These are phyloP conservation scores for Lemur catta DNA, from an alignment of 2,797 vertebrate genomes.

Conservation along the genomic window DNA sequence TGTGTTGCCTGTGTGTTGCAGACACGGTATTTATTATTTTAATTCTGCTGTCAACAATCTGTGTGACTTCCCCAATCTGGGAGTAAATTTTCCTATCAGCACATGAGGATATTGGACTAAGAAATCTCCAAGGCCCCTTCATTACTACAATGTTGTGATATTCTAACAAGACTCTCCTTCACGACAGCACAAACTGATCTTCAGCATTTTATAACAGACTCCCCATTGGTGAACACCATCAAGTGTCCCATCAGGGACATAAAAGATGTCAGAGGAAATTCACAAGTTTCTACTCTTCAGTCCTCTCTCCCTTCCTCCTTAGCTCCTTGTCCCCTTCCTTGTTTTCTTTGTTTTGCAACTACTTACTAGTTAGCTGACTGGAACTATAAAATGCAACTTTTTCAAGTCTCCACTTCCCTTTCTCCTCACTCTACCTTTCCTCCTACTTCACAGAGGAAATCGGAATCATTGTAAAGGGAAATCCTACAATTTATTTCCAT, in stretches of 20 bases:
- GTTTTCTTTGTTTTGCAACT: neutral
- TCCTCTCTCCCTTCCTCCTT: too few relatives aligned
- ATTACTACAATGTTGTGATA: neutral
- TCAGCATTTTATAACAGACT: neutral
- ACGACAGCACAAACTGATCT: neutral
- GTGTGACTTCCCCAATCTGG: neutral
- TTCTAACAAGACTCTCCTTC: neutral
- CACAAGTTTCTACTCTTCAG: neutral
- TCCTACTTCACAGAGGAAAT: neutral
- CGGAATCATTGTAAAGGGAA: neutral
- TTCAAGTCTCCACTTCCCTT: neutral
- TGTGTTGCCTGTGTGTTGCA: neutral
- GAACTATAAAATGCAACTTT: neutral
- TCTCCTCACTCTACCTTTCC: neutral
- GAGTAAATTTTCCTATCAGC: neutral
- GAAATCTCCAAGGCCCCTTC: neutral
- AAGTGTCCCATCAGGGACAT: neutral
- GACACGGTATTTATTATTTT: neutral
- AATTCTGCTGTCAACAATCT: neutral
- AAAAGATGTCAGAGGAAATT: neutral
- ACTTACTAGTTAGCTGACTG: neutral
- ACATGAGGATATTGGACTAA: neutral
- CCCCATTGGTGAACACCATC: neutral
- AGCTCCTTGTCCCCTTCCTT: neutral
- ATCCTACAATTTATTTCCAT: neutral